A percentile compares a stretch with the other conserved stretches of the same genome.
These are phyloP conservation scores for Micrasema longulum DNA, from an alignment of 1,140 invertebrate genomes.

Conservation along the genomic window DNA sequence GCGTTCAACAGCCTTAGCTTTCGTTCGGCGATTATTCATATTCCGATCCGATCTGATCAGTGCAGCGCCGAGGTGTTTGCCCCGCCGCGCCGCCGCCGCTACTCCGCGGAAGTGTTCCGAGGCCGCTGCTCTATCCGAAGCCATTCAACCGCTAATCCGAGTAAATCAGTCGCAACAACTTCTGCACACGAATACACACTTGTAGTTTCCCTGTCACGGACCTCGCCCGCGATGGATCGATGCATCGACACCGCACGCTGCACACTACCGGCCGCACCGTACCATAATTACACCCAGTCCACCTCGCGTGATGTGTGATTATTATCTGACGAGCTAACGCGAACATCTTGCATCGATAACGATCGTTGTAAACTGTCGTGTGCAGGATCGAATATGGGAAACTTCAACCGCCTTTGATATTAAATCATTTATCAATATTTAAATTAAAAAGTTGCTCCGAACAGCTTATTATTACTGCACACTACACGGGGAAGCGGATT, in stretches of 20 bases:
- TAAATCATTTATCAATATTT: too few relatives aligned
- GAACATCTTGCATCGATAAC: slow-evolving; percentile 7
- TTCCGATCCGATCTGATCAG: too few relatives aligned
- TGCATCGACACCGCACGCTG: slow-evolving; percentile 14
- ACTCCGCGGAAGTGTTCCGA: slow-evolving; percentile 6
- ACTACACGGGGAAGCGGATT: too few relatives aligned
- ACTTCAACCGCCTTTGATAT: too few relatives aligned
- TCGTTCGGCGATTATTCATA: too few relatives aligned
- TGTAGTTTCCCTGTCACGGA: slow-evolving; percentile 5
- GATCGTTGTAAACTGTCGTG: too few relatives aligned
- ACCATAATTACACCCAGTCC: too few relatives aligned
- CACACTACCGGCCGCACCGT: too few relatives aligned
- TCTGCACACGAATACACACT: background rate
- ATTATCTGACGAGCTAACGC: background rate
- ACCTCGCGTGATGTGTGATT: slow-evolving; percentile 12
- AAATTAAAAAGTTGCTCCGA: too few relatives aligned
- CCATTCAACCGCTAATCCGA: slow-evolving; percentile 15
- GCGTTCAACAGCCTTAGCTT: too few relatives aligned
- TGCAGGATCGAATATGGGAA: too few relatives aligned
- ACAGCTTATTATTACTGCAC: too few relatives aligned
- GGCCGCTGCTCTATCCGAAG: slow-evolving; percentile 3
- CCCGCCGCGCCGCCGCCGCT: background rate
- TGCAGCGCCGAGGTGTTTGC: background rate
- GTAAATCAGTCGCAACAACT: slow-evolving; percentile 2
- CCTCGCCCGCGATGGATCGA: slow-evolving; percentile 12